Evolutionary conservation across 2,888 invertebrate species (phyloP).

Genomic region (Corythucha ciliata): DNA sequence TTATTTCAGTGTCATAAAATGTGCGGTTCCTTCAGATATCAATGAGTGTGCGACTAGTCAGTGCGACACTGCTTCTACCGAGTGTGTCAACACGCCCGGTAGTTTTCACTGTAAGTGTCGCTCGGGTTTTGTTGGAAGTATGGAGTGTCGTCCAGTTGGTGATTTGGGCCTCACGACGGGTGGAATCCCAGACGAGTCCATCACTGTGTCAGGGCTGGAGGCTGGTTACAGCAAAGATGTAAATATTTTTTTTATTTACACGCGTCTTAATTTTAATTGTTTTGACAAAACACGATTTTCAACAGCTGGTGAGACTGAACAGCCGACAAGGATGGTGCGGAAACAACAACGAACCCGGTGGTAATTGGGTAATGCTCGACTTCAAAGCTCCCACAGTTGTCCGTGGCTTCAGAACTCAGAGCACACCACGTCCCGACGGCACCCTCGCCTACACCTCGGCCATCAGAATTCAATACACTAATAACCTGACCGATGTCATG

Average conservation of each 20-base stretch:
- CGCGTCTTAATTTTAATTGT: not conserved
- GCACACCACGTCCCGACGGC: constrained; percentile 71
- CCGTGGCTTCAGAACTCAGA: constrained; percentile 83
- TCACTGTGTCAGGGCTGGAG: constrained; percentile 74
- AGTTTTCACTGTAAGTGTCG: constrained; percentile 83
- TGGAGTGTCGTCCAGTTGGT: constrained; percentile 82
- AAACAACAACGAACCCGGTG: constrained; percentile 70
- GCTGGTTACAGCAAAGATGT: constrained; percentile 72
- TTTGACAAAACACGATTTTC: not conserved
- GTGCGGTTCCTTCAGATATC: constrained; percentile 55
- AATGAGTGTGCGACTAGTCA: constrained; percentile 84
- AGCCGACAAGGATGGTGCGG: constrained; percentile 86
- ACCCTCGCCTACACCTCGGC: constrained; percentile 83
- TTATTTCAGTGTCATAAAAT: too few species aligned
- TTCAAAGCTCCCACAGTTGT: constrained; percentile 80
- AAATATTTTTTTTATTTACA: constrained; percentile 38
- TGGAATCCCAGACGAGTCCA: constrained; percentile 81
- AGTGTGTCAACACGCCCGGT: constrained; percentile 80
- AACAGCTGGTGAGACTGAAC: constrained; percentile 71
- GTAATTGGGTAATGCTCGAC: constrained; percentile 81
- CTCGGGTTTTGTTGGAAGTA: constrained; percentile 69
- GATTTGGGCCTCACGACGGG: constrained; percentile 82
- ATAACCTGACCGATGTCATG: constrained; percentile 78
- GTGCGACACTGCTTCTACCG: constrained; percentile 82
- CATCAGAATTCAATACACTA: constrained; percentile 76